Conservation (phyloP, 2,113 vertebrate species). For the Pomatostomus ruficeps region DNA sequence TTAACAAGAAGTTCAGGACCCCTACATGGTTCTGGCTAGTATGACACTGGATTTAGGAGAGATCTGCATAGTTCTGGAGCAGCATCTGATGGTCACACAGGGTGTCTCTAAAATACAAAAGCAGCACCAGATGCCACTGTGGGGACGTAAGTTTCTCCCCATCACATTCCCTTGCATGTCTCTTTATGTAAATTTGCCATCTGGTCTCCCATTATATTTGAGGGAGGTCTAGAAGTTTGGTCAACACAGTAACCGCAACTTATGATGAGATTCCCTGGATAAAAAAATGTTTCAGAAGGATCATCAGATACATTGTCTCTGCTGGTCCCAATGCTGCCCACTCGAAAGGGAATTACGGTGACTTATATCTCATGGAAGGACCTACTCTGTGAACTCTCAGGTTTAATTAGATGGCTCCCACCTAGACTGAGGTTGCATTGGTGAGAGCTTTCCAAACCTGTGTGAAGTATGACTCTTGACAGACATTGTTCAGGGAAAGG, state of each 20-base stretch:
- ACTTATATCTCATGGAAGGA: neutral
- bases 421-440: neutral
- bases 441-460: neutral
- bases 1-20: neutral
- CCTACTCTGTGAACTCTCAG: neutral
- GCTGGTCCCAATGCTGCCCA: neutral
- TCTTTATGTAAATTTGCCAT: neutral
- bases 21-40: neutral
- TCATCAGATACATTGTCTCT: neutral
- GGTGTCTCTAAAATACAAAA: neutral
- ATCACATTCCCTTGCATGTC: rapidly evolving
- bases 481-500: neutral
- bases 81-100: neutral
- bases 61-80: neutral
- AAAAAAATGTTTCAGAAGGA: neutral
- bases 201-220: neutral
- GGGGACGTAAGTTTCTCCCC: neutral
- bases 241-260: neutral
- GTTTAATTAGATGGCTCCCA: neutral
- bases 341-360: neutral
- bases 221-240: neutral
- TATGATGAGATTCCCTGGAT: neutral
- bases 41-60: neutral
- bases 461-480: neutral
- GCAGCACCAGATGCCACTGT: neutral